A percentile compares a stretch with the other conserved stretches of the same genome.
Evolutionary conservation across 1,140 invertebrate species (phyloP).

Genomic region (Trinorchestia longiramus): DNA sequence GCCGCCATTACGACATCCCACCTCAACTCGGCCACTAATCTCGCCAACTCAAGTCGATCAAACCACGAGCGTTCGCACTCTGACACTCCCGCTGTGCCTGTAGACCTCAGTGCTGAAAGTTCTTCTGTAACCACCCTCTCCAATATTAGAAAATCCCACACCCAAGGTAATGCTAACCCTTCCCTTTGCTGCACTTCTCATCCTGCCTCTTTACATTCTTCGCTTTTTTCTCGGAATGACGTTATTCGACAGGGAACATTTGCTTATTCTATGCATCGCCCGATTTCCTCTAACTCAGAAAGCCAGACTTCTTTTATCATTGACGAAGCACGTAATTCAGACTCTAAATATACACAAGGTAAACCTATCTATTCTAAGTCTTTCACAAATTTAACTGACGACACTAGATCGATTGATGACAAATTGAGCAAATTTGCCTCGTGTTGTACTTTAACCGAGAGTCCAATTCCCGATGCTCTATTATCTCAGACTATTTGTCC

Average conservation of each 20-base stretch:
- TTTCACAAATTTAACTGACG: neutral
- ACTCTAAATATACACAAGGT: neutral
- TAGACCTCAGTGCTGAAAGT: conserved; percentile 92
- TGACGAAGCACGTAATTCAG: neutral
- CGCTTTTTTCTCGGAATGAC: neutral
- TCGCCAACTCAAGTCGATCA: conserved; percentile 60
- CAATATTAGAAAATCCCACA: conserved; percentile 80
- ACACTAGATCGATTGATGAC: neutral
- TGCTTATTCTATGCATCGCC: neutral
- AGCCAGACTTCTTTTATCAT: neutral
- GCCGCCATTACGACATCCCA: conserved; percentile 70
- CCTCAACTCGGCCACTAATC: conserved; percentile 56
- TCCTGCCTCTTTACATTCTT: neutral
- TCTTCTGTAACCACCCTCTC: conserved; percentile 94
- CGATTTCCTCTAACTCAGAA: neutral
- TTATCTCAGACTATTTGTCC: neutral
- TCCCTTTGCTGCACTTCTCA: neutral
- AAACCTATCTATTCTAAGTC: neutral
- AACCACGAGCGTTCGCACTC: conserved; percentile 88
- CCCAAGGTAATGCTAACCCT: conserved; percentile 77
- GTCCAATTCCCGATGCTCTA: neutral
- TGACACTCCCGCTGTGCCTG: conserved; percentile 83
- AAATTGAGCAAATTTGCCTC: neutral
- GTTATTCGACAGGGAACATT: neutral
- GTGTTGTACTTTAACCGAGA: neutral